phyloP scores from a whole-genome alignment of 2,888 invertebrate genomes.

The Phymatocera aterrima region DNA sequence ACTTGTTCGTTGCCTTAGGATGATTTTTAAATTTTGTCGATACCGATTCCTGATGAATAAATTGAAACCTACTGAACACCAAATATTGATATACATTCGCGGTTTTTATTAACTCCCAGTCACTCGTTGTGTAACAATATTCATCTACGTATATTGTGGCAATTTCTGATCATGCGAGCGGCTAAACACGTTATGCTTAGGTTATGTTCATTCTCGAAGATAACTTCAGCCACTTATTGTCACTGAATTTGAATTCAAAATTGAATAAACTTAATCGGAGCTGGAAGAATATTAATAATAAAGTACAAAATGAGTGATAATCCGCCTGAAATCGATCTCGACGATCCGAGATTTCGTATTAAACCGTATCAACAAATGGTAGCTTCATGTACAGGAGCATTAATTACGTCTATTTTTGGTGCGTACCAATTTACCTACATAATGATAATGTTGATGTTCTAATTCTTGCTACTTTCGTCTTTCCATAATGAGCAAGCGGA shows the following conservation, averaged over 20 bases:
- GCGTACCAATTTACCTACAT: constrained; percentile 57
- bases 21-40: no score
- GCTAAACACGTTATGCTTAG: neutral
- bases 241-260: neutral
- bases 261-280: neutral
- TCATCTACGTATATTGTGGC: neutral
- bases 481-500: no score
- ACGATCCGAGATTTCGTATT: constrained; percentile 87
- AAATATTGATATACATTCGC: no score
- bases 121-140: neutral
- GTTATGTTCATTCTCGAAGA: constrained; percentile 7
- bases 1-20: no score
- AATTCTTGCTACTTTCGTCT: no score
- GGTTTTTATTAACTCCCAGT: no score
- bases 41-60: no score
- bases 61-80: no score
- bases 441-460: neutral
- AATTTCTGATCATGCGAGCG: neutral
- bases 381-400: constrained; percentile 91
- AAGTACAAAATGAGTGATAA: constrained; percentile 34
- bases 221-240: neutral
- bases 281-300: neutral
- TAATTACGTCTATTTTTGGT: constrained; percentile 93
- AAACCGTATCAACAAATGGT: constrained; percentile 89
- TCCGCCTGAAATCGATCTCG: constrained; percentile 70